Evolutionary conservation across 2,888 invertebrate species (phyloP), one percentile per base, ranked within the genome.

Genomic region (Drosophila paramelanica): DNA sequence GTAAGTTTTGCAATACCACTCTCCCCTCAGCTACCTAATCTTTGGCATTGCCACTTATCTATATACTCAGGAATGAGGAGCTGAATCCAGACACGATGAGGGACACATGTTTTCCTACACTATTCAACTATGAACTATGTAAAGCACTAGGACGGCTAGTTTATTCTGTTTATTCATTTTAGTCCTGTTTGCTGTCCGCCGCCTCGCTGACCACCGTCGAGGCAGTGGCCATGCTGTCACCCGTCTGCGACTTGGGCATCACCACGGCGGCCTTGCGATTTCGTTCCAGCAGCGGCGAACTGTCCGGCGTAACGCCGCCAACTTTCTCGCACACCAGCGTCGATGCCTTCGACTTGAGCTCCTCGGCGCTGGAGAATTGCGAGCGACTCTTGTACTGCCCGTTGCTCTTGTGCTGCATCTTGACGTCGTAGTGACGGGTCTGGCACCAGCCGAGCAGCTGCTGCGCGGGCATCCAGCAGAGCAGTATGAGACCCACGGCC

Each of bases 401-500:
- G 43, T 89, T 91, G 47, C 73, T 73, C 23, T 76, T 74, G 10
- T 72, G 75, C 43, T 76, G 75, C 6, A 73, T 61, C 47, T 86
- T 89, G 5, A 88, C 78, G 43, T 81, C 79, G 33, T 88, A 86
- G 4, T 73, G 49, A 2, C 77, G 80, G 31, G 65, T 56, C 14
- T 68, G 58, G 5, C 70, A 74, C 57, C 78, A 79, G 25, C 14
- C 23, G 20, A 88, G n/a, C 23, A 91, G 14, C 14, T 82, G 72
- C 42, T 86, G 73, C 3, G 80, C 59, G 0, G 92, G 92, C 57
- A 85, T 81, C 92, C 92, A 92, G 49, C 91, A 88, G n/a, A 93
- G 77, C 33, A 93, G 75, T 10, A 92, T 79, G 5, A 93, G 67
- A 33, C 94, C 94, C 13, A 93, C 69, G 14, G 92, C 79, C 58